phyloP scores from a whole-genome alignment of 2,113 vertebrate species.

The Regulus satrapa region DNA sequence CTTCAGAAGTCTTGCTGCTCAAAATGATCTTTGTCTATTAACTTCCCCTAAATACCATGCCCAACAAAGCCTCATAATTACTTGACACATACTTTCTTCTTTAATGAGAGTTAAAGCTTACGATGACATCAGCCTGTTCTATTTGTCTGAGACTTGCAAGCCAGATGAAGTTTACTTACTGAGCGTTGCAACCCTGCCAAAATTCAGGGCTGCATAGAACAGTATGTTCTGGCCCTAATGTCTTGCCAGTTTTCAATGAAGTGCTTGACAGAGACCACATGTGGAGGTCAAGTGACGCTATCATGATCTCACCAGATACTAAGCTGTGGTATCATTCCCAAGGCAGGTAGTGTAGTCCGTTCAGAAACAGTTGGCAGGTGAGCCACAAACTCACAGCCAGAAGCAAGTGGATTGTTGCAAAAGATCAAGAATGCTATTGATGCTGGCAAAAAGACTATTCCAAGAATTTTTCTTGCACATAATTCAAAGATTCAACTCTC shows the following conservation, averaged over 20 bases:
- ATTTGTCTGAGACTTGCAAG: not conserved
- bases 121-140: slow-evolving; percentile 40
- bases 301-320: slow-evolving; percentile 27
- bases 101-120: slow-evolving; percentile 19
- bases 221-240: slow-evolving; percentile 8
- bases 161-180: slow-evolving; percentile 35
- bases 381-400: not conserved
- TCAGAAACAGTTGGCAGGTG: slow-evolving; percentile 43
- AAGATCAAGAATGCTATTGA: not conserved
- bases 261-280: slow-evolving; percentile 25
- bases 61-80: slow-evolving; percentile 25
- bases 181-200: slow-evolving; percentile 8
- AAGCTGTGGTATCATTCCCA: slow-evolving; percentile 21
- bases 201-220: slow-evolving; percentile 15
- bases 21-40: slow-evolving; percentile 30
- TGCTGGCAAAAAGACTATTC: not conserved
- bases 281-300: slow-evolving; percentile 18
- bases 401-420: slow-evolving; percentile 16
- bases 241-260: slow-evolving; percentile 43
- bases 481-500: not conserved
- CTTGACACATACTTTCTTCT: not conserved
- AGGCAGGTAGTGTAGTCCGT: not conserved
- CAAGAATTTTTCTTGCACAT: not conserved
- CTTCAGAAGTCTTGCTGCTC: not conserved
- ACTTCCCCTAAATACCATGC: not conserved